A percentile compares a stretch with the other conserved stretches of the same genome.
Evolutionary conservation across 2,113 vertebrate species (phyloP).

Genomic region (Dolichotis patagonum): DNA sequence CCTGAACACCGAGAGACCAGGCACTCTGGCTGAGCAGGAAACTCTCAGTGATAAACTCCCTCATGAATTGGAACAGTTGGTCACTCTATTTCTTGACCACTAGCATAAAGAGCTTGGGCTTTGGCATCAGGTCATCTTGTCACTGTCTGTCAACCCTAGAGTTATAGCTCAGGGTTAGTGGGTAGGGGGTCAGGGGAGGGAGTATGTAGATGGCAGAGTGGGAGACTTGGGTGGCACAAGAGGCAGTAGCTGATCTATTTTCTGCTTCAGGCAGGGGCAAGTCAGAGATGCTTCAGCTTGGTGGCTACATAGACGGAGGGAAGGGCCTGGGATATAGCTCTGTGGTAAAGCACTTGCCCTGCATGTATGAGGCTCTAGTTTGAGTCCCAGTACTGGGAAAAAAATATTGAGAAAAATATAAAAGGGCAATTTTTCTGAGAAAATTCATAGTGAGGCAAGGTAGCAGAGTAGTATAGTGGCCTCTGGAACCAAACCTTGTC

Average conservation of each 20-base stretch:
- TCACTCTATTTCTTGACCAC: neutral
- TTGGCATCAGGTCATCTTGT: neutral
- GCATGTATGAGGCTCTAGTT: neutral
- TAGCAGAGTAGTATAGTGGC: neutral
- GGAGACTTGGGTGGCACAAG: neutral
- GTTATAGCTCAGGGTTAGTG: neutral
- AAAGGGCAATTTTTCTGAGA: neutral
- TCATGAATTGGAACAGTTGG: neutral
- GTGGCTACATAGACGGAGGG: neutral
- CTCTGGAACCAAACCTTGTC: neutral
- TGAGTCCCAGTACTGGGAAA: neutral
- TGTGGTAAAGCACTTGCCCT: neutral
- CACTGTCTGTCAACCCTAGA: neutral
- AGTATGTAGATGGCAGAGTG: neutral
- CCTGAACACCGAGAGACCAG: neutral
- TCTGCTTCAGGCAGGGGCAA: neutral
- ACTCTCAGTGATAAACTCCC: neutral
- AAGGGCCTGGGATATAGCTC: neutral
- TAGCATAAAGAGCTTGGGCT: neutral
- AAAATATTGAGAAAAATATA: neutral
- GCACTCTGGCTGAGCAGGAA: neutral
- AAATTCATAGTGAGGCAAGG: neutral
- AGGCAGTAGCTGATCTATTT: neutral
- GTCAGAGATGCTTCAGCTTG: neutral
- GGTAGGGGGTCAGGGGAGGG: too few species aligned